Evolutionary conservation across 2,888 invertebrate genomes (phyloP).

Genomic region (Frankliniella fusca): DNA sequence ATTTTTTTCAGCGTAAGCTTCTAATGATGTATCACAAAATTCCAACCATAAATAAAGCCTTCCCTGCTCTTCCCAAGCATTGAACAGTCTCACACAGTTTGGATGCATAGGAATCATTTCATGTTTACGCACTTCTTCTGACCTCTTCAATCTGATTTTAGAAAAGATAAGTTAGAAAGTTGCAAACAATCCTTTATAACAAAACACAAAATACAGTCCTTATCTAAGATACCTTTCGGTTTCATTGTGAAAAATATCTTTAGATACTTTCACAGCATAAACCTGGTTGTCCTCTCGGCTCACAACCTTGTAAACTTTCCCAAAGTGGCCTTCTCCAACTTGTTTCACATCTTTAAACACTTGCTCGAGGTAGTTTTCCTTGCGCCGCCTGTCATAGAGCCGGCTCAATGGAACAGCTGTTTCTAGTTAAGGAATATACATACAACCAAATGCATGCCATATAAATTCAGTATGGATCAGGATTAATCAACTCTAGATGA

Average conservation of each 20-base stretch:
- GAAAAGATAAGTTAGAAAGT: not conserved
- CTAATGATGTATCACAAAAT: conserved; percentile 60
- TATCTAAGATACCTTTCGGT: conserved; percentile 50
- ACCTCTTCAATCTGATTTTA: conserved; percentile 49
- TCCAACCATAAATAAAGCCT: conserved; percentile 67
- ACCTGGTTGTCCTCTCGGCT: conserved; percentile 60
- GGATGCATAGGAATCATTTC: conserved; percentile 63
- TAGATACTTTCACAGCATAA: conserved; percentile 68
- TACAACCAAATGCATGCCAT: not conserved
- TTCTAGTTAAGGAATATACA: not conserved
- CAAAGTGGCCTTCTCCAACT: conserved; percentile 71
- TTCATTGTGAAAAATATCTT: conserved; percentile 57
- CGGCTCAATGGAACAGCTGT: not conserved
- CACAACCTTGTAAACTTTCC: conserved; percentile 64
- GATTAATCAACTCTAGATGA: not conserved
- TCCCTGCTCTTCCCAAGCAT: conserved; percentile 69
- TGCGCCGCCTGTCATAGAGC: not conserved
- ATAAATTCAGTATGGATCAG: not conserved
- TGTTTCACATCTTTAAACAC: conserved; percentile 57
- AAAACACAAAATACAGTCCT: not conserved
- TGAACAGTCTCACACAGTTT: conserved; percentile 61
- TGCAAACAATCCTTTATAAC: not conserved
- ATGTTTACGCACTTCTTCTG: conserved; percentile 64
- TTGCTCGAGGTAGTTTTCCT: conserved; percentile 55
- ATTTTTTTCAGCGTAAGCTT: conserved; percentile 54